Conservation (phyloP, 2,113 vertebrate genomes). For the Leucopsar rothschildi region DNA sequence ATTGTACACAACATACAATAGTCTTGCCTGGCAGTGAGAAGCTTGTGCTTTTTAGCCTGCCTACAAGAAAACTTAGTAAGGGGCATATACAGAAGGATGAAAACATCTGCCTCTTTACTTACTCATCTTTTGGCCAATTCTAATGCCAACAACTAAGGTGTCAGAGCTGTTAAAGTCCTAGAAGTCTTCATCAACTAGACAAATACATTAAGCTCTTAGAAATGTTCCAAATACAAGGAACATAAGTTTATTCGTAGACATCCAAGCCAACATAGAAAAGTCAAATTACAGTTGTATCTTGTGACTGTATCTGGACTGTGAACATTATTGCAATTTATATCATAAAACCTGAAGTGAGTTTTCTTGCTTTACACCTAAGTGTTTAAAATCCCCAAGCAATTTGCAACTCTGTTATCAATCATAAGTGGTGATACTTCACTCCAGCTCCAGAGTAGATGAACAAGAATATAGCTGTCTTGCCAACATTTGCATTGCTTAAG, state of each 20-base stretch:
- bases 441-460: background rate
- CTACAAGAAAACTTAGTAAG: background rate
- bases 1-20: background rate
- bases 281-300: background rate
- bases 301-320: background rate
- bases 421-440: background rate
- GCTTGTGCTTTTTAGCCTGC: background rate
- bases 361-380: background rate
- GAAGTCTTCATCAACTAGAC: background rate
- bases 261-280: background rate
- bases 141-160: background rate
- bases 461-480: background rate
- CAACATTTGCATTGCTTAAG: background rate
- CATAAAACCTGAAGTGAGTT: fast-evolving
- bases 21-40: background rate
- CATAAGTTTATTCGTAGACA: background rate
- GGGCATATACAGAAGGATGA: background rate
- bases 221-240: background rate
- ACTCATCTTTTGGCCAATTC: background rate
- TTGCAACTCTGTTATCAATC: background rate
- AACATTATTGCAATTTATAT: background rate
- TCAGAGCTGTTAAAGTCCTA: background rate
- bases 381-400: background rate
- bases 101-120: background rate
- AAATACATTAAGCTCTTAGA: background rate